phyloP scores from a whole-genome alignment of 1,140 invertebrate species.

The Penaeus indicus region DNA sequence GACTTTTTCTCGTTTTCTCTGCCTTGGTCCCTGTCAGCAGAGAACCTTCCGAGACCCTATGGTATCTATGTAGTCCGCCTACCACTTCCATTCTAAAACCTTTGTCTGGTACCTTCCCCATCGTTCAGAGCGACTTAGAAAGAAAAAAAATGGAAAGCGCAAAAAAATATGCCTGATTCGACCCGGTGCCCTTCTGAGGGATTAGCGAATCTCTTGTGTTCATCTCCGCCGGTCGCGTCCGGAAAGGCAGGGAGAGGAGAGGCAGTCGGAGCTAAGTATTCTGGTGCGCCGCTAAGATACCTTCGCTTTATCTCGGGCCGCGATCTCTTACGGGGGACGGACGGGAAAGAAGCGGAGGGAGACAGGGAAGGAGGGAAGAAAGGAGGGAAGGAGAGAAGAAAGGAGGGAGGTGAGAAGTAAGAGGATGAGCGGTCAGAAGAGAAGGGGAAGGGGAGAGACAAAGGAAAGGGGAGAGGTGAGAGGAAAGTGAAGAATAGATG shows the following conservation, averaged over 20 bases:
- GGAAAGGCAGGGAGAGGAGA: neutral
- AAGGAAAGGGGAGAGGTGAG: neutral
- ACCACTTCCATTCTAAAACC: neutral
- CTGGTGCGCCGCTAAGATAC: conserved; percentile 12
- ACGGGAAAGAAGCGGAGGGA: no score
- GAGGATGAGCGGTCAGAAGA: neutral
- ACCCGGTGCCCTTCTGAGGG: neutral
- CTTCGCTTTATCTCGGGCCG: conserved; percentile 7
- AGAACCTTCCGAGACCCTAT: no score
- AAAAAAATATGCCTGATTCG: neutral
- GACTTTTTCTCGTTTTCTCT: neutral
- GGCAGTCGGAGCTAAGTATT: neutral
- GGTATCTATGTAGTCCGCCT: neutral
- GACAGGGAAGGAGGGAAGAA: neutral
- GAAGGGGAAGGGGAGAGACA: neutral
- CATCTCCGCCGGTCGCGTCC: neutral
- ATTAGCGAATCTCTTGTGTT: conserved; percentile 38
- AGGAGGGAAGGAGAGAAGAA: neutral
- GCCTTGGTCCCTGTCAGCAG: neutral
- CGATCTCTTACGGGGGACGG: neutral
- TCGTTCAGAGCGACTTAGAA: conserved; percentile 4
- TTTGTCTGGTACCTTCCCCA: conserved; percentile 9
- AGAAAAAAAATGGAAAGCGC: neutral
- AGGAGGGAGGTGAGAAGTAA: neutral
- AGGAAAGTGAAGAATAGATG: neutral